Evolutionary conservation across 2,797 vertebrate species (phyloP), one percentile per base, ranked within the genome.

Genomic region (Vipera latastei): DNA sequence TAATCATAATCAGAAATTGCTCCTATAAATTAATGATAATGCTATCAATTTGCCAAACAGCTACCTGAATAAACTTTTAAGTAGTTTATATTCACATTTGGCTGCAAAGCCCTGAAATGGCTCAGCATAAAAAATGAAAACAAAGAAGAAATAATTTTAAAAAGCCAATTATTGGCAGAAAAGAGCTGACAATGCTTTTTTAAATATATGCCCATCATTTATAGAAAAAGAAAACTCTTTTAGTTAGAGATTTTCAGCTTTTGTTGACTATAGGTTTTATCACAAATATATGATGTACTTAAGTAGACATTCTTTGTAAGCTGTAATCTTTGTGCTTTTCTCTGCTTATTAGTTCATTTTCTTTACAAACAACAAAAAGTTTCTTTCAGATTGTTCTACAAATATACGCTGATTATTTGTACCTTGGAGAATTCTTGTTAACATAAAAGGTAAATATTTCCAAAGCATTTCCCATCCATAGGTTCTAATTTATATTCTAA

Each of bases 271-370:
- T 7, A 59, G 20, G 92, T 14, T 91, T 86, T 91, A 26, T 83
- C 51, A 91, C 7, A 59, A 89, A 92, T 89, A 48, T 2, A 0
- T n/a, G 28, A 60, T 83, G 91, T 11, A 48, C 60, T 73, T 7
- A 86, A 93, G 53, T 91, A 95, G 38, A 61, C 87, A 3, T 88
- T 38, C 61, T 92, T 6, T 93, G 2, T 91, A 9, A 18, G 91
- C 26, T 55, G 87, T 28, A 48, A 90, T 65, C 69, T 0, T 89
- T 32, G 2, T 57, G 5, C 7, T 94, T 48, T 18, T 91, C 88
- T 93, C 65, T 60, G 16, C 6, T 61, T 11, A 8, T 86, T 94
- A 92, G 13, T 73, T 93, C 90, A 89, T 38, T 94, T 95, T 4
- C 55, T 94, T 92, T 69, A 92, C 85, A 85, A 3, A 5, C 48